Evolutionary conservation across 2,113 vertebrate genomes (phyloP), one percentile per base, ranked within the genome.

Genomic region (Cyanistes caeruleus): DNA sequence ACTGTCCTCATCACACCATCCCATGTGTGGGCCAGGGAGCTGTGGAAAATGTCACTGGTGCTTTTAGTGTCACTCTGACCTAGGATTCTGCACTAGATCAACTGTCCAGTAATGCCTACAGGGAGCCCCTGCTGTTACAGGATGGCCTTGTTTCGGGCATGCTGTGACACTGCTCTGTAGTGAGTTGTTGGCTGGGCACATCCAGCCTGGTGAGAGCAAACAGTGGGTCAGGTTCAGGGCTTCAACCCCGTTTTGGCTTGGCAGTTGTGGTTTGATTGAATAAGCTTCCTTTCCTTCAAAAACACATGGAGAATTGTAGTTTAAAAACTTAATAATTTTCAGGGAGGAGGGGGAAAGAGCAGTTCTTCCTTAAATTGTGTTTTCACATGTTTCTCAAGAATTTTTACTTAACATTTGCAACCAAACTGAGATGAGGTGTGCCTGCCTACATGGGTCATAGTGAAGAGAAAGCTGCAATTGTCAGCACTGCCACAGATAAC

Each of bases 81-180:
- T 31, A 35, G 48, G 6, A 25, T 17, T 30, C n/a, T n/a, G 6
- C 33, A 16, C 28, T 55, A 49, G 21, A 49, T 11, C 31, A 15
- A 7, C 10, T 55, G 35, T 9, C 39, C 22, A 17, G 11, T 9
- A 44, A 13, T 27, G 37, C 17, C 33, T 39, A 13, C 17, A 64
- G 49, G 30, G 7, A 91, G 14, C 0, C 13, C 5, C 37, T 86
- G 21, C 39, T 88, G 10, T 28, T 62, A 46, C 3, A 46, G 17
- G 7, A 2, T 14, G 43, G 33, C n/a, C 13, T 31, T 21, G 28
- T 89, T 72, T 79, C 0, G 3, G 18, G 11, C 37, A 62, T 0
- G 0, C 4, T 75, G 20, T 85, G 64, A 27, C 25, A n/a, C 37
- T 41, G 11, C 6, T 15, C 28, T 58, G 15, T 18, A 55, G 28